Percentiles rank a stretch among this genome's conserved stretches.
phyloP scores from a whole-genome alignment of 2,113 vertebrate species.

The Castor canadensis region DNA sequence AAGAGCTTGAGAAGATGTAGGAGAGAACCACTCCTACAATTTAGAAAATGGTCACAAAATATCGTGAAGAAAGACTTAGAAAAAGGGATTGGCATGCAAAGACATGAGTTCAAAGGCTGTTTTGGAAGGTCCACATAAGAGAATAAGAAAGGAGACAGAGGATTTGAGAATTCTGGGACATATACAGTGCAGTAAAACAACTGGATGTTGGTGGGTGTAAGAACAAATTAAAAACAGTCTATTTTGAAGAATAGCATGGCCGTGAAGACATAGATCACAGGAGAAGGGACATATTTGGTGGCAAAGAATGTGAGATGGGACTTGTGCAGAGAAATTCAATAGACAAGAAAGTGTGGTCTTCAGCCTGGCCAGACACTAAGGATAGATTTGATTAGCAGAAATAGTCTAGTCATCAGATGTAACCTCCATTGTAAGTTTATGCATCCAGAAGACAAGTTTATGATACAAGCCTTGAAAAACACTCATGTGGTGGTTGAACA shows the following conservation, averaged over 20 bases:
- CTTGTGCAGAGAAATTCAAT: background rate
- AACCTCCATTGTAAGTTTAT: background rate
- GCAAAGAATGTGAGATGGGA: background rate
- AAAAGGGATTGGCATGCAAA: fast-evolving
- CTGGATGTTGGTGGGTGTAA: fast-evolving
- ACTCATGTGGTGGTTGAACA: fast-evolving
- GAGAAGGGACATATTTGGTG: too few species aligned
- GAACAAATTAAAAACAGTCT: background rate
- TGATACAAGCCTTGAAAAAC: background rate
- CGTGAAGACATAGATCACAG: fast-evolving
- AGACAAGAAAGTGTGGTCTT: too few species aligned
- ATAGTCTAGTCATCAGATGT: fast-evolving
- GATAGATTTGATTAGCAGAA: too few species aligned
- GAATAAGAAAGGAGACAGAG: background rate
- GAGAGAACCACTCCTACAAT: background rate
- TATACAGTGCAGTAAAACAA: fast-evolving
- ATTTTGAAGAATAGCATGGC: background rate
- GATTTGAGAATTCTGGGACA: background rate
- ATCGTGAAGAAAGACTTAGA: background rate
- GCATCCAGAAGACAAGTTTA: background rate
- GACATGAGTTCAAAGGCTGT: fast-evolving
- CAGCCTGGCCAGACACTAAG: background rate
- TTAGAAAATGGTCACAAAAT: background rate
- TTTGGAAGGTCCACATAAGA: background rate
- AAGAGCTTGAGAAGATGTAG: background rate